Evolutionary conservation across 2,797 vertebrate species (phyloP), one percentile per base, ranked within the genome.

Genomic region (Furcifer pardalis): DNA sequence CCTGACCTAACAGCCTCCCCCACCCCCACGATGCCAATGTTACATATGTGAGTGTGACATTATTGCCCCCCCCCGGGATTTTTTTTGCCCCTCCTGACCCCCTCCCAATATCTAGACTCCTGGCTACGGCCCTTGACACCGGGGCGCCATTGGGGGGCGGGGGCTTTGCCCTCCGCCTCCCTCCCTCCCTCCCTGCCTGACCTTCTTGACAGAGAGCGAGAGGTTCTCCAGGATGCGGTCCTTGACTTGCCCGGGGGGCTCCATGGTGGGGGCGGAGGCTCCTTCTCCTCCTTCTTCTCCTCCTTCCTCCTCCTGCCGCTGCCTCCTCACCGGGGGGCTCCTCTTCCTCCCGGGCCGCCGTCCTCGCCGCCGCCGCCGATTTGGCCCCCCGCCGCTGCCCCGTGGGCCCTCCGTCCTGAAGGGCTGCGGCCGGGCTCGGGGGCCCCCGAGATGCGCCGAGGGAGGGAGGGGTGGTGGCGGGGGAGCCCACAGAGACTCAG

Each of bases 161-260:
- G n/a, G n/a, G n/a, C n/a, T n/a, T 49, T 12, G 13, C 46, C 46
- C 46, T 12, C 46, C n/a, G 17, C 52, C 52, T 1, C 4, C 52
- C 13, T 4, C 15, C 52, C 52, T 19, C 4, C 52, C 52, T 27
- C 69, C 66, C 3, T 46, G 74, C 44, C 96, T 93, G 95, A 99
- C 98, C 98, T 99, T 99, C 94, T 99, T 99, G 52, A 99, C 98
- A 35, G 98, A 98, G 84, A 98, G 91, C 12, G 98, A 98, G 92
- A 99, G 97, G 95, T 99, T 99, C 95, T 99, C 98, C 94, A 99
- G 91, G 93, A 99, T 99, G 89, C 98, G 97, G 94, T 99, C 98
- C 96, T 98, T 99, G 88, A 98, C 98, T 97, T 98, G 97, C 65
- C 97, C 97, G 85, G 97, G 97, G 95, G 98, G 97, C 98, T 99